Conservation (phyloP, 2,888 invertebrate genomes). For the Belgica antarctica region DNA sequence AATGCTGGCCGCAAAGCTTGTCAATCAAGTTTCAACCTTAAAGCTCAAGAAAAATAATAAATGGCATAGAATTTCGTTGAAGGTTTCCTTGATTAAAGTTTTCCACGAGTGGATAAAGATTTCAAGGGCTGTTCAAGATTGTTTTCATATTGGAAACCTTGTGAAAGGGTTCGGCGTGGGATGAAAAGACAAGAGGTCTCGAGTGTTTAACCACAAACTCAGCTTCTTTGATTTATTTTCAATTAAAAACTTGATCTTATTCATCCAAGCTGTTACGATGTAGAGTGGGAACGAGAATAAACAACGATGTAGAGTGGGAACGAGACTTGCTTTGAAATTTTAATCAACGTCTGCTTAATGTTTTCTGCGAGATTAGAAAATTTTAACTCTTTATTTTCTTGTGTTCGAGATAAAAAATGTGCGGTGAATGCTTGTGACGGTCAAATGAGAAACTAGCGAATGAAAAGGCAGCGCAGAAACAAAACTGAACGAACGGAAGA, state of each 20-base stretch:
- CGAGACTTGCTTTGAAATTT: not conserved
- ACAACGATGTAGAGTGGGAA: not conserved
- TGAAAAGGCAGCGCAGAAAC: not conserved
- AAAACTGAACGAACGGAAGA: not conserved
- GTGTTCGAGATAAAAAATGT: not conserved
- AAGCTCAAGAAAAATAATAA: no score
- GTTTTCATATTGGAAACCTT: no score
- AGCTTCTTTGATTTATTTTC: not conserved
- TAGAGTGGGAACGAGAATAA: not conserved
- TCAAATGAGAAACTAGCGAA: not conserved
- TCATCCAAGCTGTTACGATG: not conserved
- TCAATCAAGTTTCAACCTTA: no score
- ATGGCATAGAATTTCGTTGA: no score
- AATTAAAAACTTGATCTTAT: not conserved
- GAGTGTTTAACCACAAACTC: not conserved
- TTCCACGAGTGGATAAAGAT: no score
- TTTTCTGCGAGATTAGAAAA: not conserved
- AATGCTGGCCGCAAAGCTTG: no score
- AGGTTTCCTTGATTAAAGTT: no score
- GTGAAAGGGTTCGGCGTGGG: no score
- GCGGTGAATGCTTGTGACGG: conserved; percentile 2
- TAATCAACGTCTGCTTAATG: not conserved
- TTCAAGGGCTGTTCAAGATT: no score
- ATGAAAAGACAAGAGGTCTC: no score
- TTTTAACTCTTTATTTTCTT: not conserved